These are phyloP conservation scores for Erynnis tages DNA, from an alignment of 2,888 invertebrate genomes.

Conservation along the genomic window DNA sequence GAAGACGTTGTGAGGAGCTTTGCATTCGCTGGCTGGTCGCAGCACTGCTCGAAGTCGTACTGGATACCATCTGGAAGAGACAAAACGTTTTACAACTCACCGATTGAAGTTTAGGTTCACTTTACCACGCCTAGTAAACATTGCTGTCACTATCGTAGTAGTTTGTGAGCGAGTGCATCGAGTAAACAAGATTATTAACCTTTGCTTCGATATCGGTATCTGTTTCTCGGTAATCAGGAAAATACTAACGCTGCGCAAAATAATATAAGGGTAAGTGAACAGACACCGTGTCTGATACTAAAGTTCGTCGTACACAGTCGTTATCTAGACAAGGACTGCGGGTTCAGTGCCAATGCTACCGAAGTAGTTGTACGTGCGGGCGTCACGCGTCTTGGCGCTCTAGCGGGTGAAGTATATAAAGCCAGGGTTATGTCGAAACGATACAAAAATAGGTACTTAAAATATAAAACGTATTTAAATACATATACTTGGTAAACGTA, in stretches of 20 bases:
- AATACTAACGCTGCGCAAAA: conserved; percentile 25
- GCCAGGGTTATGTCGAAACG: conserved; percentile 60
- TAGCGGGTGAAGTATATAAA: conserved; percentile 60
- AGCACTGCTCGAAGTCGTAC: conserved; percentile 82
- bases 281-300: conserved; percentile 36
- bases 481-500: conserved; percentile 3
- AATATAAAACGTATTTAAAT: conserved; percentile 8
- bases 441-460: conserved; percentile 30
- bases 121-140: conserved; percentile 14
- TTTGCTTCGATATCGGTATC: conserved; percentile 31
- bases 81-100: conserved; percentile 5
- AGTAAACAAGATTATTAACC: conserved; percentile 40
- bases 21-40: conserved; percentile 82
- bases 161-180: conserved; percentile 3
- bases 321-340: conserved; percentile 73
- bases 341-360: conserved; percentile 77
- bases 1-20: conserved; percentile 79
- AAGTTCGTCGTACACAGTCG: conserved; percentile 56
- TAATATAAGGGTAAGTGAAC: conserved; percentile 29
- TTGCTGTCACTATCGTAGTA: conserved; percentile 10
- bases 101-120: background rate
- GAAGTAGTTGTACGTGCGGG: conserved; percentile 59
- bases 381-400: conserved; percentile 75
- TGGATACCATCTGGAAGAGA: conserved; percentile 68
- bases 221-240: conserved; percentile 17